A percentile compares a stretch with the other conserved stretches of the same genome.
Conservation (phyloP, 2,888 invertebrate species). For the Aporophyla lueneburgensis region DNA sequence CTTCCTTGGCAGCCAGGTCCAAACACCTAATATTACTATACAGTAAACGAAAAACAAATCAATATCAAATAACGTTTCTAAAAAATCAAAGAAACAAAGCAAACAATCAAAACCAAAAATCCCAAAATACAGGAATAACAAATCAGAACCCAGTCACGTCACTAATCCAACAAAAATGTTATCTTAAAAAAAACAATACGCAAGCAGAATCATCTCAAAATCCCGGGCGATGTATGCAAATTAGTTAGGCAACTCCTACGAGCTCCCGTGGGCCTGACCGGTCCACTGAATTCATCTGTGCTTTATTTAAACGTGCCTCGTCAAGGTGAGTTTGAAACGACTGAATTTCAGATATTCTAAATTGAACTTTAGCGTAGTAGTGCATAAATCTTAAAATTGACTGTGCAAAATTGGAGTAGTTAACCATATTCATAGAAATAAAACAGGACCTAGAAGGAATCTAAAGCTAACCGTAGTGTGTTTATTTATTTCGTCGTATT, state of each 20-base stretch:
- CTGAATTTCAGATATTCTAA: slow-evolving; percentile 1
- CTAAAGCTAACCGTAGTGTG: neutral
- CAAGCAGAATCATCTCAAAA: slow-evolving; percentile 65
- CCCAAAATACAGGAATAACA: slow-evolving; percentile 12
- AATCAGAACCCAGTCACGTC: slow-evolving; percentile 31
- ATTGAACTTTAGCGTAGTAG: neutral
- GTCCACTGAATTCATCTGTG: slow-evolving; percentile 69
- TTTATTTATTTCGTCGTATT: slow-evolving; percentile 8
- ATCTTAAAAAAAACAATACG: slow-evolving; percentile 56
- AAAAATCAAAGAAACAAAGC: neutral
- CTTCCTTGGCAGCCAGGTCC: too few relatives aligned
- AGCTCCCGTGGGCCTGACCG: slow-evolving; percentile 68
- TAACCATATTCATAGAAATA: slow-evolving; percentile 39
- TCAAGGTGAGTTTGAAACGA: slow-evolving; percentile 57
- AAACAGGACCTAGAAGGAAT: slow-evolving; percentile 33
- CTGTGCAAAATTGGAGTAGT: neutral
- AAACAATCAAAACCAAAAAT: neutral
- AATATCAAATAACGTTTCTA: neutral
- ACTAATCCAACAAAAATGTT: slow-evolving; percentile 44
- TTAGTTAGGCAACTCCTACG: slow-evolving; percentile 72
- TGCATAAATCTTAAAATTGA: neutral
- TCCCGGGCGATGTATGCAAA: slow-evolving; percentile 75
- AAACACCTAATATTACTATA: too few relatives aligned
- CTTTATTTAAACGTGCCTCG: slow-evolving; percentile 67
- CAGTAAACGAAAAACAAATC: neutral